Evolutionary conservation across 2,888 invertebrate species (phyloP), one percentile per base, ranked within the genome.

Genomic region (Luperina testacea): DNA sequence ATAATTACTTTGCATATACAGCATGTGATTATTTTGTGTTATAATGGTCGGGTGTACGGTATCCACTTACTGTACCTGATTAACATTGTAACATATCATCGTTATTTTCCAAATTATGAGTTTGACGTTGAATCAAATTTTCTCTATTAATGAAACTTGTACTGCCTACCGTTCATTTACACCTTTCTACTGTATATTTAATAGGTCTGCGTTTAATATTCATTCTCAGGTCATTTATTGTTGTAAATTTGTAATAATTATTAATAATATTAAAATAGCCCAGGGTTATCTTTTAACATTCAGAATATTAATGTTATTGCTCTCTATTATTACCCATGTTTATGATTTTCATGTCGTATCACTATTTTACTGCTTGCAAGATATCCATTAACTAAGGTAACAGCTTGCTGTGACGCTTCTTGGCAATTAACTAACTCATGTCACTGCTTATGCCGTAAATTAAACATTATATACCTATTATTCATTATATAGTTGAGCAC

Each of bases 1-100:
- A 80, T 90, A 90, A 91, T 90, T 87, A 88, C 83, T 82, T 84
- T 79, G 86, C 86, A 86, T 90, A 84, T 84, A 81, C 87, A 82
- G 81, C 85, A 76, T 82, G 80, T 84, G 77, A 86, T 82, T 84
- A 88, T 83, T 80, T 45, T 67, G 84, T 77, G 59, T 77, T 70
- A 77, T 81, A 86, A 86, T 72, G 61, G 20, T 68, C 68, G 27
- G 63, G 71, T 82, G 68, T 76, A 65, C 72, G 75, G 70, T 84
- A 69, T 75, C 80, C 81, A 81, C 63, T 88, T 89, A 87, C 83
- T 83, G 72, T 81, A 83, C 78, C 73, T 89, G 79, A 87, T 88
- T 80, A 84, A 79, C 73, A 77, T 72, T 75, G 72, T 20, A 63
- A 53, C 72, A 63, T 73, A 59, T 78, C 71, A 70, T 75, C 75